phyloP scores from a whole-genome alignment of 1,140 invertebrate species.

The Lepidostoma basale region DNA sequence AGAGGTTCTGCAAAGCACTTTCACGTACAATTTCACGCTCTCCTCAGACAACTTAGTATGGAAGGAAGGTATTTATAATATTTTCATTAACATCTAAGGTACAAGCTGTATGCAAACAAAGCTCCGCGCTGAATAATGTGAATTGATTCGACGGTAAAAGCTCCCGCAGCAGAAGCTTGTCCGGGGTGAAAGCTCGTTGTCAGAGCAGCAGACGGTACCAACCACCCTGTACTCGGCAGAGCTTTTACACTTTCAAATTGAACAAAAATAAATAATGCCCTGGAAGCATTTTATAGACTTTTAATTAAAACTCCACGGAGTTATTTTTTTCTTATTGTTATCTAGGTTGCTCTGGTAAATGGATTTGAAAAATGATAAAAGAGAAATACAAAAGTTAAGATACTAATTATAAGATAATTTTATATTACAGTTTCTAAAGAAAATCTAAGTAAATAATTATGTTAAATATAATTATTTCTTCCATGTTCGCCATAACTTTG shows the following conservation, averaged over 20 bases:
- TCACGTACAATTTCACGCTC: neutral
- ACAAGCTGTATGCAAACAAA: constrained; percentile 30
- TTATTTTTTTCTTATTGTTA: no score
- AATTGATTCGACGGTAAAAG: constrained; percentile 43
- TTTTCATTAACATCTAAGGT: constrained; percentile 32
- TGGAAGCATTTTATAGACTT: no score
- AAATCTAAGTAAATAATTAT: no score
- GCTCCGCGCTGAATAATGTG: constrained; percentile 40
- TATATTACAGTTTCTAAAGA: no score
- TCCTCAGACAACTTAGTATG: neutral
- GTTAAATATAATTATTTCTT: no score
- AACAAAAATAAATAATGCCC: neutral
- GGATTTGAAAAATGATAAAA: no score
- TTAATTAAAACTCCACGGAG: no score
- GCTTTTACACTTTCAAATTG: neutral
- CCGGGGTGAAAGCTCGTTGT: constrained; percentile 43
- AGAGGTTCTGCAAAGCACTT: no score
- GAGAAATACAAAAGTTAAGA: no score
- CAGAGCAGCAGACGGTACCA: constrained; percentile 30
- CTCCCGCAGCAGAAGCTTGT: constrained; percentile 13
- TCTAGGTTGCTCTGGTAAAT: no score
- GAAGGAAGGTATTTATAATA: constrained; percentile 35
- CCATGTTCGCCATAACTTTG: no score
- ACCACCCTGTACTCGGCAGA: constrained; percentile 2
- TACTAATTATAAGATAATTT: no score